A percentile compares a stretch with the other conserved stretches of the same genome.
Evolutionary conservation across 2,113 vertebrate species (phyloP).

Genomic region (Eira barbara): DNA sequence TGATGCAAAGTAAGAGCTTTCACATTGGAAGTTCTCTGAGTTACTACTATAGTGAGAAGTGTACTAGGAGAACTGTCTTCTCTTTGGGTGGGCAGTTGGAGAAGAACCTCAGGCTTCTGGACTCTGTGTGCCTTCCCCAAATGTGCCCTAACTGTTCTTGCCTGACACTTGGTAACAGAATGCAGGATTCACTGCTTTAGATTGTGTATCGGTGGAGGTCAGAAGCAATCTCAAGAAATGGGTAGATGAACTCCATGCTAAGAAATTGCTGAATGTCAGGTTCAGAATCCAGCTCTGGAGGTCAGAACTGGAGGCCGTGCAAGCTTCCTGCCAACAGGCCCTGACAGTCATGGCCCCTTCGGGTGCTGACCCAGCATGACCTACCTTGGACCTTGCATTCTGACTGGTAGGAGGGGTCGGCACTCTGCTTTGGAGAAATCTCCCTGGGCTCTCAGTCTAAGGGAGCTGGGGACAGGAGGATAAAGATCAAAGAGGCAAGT

Average conservation of each 20-base stretch:
- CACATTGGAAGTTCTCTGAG: neutral
- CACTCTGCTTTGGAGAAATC: neutral
- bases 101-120: neutral
- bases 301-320: neutral
- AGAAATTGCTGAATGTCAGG: neutral
- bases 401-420: neutral
- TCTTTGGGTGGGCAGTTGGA: neutral
- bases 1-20: neutral
- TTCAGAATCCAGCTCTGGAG: neutral
- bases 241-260: neutral
- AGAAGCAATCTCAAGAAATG: neutral
- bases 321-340: neutral
- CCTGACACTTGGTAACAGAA: neutral
- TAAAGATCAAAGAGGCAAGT: constrained; percentile 40
- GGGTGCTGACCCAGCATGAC: neutral
- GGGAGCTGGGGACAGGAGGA: neutral
- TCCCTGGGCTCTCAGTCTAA: neutral
- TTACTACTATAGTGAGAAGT: neutral
- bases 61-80: neutral
- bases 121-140: neutral
- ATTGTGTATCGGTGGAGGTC: neutral
- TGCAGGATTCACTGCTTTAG: neutral
- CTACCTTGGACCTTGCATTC: neutral
- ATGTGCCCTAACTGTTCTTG: neutral
- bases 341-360: neutral